Evolutionary conservation across 1,140 invertebrate species (phyloP), one percentile per base, ranked within the genome.

Genomic region (Drosophila seguyi): DNA sequence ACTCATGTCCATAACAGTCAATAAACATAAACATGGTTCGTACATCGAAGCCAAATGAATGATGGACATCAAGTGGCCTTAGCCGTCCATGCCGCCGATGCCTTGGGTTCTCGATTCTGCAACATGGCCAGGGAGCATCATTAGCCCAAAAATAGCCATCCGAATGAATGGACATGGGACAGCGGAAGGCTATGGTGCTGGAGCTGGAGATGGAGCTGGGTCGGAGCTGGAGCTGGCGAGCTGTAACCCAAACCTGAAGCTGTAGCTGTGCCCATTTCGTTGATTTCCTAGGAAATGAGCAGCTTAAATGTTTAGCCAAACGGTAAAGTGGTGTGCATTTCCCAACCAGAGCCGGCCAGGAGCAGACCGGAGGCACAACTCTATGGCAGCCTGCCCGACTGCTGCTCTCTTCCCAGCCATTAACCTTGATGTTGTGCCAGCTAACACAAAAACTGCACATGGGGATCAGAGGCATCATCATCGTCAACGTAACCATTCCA

Each of bases 1-100:
- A 88, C 85, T 88, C 84, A 88, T 88, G 84, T 88, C 85, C 85
- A 90, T 90, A 90, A 90, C 86, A 90, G 85, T 90, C 85, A 90
- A 90, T 90, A 90, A 90, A 90, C 85, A 90, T 90, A 85, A 90
- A 85, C 85, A 90, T 90, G 84, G 85, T 75, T 67, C 42, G 78
- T 71, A 81, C 82, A 86, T 85, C 67, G 78, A 34, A 47, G 67
- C 86, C 65, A 85, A 85, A 90, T 90, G 81, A 90, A 90, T 90
- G 85, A 90, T 90, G 85, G 85, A 90, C 85, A 90, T 90, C 81
- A 78, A 88, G 81, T 78, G 76, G 83, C 76, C 79, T 79, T 76
- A 67, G 73, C 60, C 65, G 53, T 67, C 66, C 45, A 48, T 57
- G 78, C 61, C 36, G 77, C 63, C 56, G 52, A n/a, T 55, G 67